Evolutionary conservation across 1,140 invertebrate species (phyloP).

Genomic region (Cotesia chilonis): DNA sequence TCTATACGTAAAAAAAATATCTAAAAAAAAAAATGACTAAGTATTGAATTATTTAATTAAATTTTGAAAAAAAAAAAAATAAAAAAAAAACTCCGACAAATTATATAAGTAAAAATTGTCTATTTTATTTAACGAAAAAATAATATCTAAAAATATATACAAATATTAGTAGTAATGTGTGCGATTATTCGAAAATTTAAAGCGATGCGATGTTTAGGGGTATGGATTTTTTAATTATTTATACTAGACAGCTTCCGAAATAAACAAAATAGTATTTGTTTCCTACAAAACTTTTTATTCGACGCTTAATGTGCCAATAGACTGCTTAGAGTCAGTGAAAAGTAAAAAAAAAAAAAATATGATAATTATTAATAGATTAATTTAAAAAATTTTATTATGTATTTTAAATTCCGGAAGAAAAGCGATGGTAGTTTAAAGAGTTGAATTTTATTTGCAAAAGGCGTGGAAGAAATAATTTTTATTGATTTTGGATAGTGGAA

Average conservation of each 20-base stretch:
- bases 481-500: slow-evolving; percentile 18
- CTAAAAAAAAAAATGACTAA: neutral
- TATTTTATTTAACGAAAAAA: slow-evolving; percentile 3
- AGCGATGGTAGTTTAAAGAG: too few relatives aligned
- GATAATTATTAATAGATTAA: too few relatives aligned
- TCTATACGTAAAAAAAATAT: slow-evolving; percentile 16
- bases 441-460: too few relatives aligned
- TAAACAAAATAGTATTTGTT: neutral
- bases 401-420: too few relatives aligned
- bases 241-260: too few relatives aligned
- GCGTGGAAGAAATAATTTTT: neutral
- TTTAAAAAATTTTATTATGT: too few relatives aligned
- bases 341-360: neutral
- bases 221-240: neutral
- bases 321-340: neutral
- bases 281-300: neutral
- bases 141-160: slow-evolving; percentile 7
- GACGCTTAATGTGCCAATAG: slow-evolving; percentile 22
- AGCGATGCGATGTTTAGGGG: neutral
- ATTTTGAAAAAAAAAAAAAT: neutral
- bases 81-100: neutral
- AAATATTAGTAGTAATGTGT: slow-evolving; percentile 11
- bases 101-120: slow-evolving; percentile 14
- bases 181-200: neutral
- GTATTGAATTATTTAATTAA: neutral